Conservation (phyloP, 2,888 invertebrate species). For the Tiphia femorata region DNA sequence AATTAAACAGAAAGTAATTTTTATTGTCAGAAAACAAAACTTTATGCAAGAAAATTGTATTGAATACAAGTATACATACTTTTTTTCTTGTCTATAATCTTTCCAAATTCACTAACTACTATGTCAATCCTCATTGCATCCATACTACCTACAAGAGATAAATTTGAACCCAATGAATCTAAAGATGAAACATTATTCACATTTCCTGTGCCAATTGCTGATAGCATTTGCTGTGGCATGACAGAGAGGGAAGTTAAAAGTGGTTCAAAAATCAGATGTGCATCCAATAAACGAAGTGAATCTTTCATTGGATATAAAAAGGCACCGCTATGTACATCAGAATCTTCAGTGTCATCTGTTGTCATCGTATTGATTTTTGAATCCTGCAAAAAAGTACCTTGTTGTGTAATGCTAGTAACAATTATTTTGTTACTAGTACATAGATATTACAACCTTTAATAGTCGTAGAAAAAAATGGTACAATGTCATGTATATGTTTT, state of each 20-base stretch:
- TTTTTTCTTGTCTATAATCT: slow-evolving; percentile 75
- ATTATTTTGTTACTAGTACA: no score
- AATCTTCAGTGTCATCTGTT: slow-evolving; percentile 66
- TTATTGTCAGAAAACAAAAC: slow-evolving; percentile 31
- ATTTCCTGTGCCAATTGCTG: slow-evolving; percentile 69
- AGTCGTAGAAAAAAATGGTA: neutral
- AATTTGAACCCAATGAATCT: slow-evolving; percentile 90
- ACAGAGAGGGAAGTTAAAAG: slow-evolving; percentile 90
- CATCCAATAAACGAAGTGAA: slow-evolving; percentile 87
- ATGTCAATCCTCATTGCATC: slow-evolving; percentile 93
- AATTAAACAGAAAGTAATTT: neutral
- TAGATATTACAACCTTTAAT: neutral
- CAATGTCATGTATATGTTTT: neutral
- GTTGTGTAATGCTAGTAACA: no score
- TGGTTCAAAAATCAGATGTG: slow-evolving; percentile 94
- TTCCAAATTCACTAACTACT: slow-evolving; percentile 89
- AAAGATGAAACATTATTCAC: slow-evolving; percentile 77
- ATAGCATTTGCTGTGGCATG: slow-evolving; percentile 86
- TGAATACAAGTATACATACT: slow-evolving; percentile 61
- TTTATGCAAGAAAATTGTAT: neutral
- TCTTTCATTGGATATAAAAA: slow-evolving; percentile 84
- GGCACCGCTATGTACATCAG: slow-evolving; percentile 71
- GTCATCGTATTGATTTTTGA: slow-evolving; percentile 69
- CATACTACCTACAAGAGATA: slow-evolving; percentile 86
- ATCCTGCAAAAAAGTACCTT: slow-evolving; percentile 61